Base-by-base conservation (phyloP, 64 coral and sea anemone species). In the Dendrophyllia cribrosa region DNA sequence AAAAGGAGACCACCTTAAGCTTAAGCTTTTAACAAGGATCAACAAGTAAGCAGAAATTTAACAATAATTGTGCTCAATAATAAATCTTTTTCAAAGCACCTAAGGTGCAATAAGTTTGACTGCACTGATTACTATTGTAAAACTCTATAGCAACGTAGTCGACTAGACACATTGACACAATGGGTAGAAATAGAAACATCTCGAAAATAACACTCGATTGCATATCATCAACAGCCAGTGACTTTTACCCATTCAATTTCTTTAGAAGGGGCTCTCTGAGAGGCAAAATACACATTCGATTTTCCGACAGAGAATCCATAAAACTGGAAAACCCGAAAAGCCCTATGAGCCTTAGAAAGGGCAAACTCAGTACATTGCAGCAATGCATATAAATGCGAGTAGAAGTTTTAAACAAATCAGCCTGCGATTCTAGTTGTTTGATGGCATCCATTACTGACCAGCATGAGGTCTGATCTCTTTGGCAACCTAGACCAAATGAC, bases 131-230 rank as follows among this genome's bases (percentile, higher is more conserved):
- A 34, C 34, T 34, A 34, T 34, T 34, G 34, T 34, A 2, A 34
- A 34, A 34, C 34, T 34, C 34, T 34, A 34, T 34, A 34, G 34
- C 34, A 34, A 34, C 34, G 34, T 34, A 34, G 34, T 34, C 2
- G 34, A 34, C 34, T 34, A 34, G 34, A 34, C 34, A 34, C 34
- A 34, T 34, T 34, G 34, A 34, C 34, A 34, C 34, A 34, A 34
- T 34, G 34, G 34, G 34, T 34, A 34, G 0, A 34, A 34, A 34
- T 34, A 34, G 34, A 34, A 34, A 74, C 61, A 74, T 47, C 74
- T 88, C 69, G 46, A 88, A 88, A 45, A 74, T 22, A 72, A 88
- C 86, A 88, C 23, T 88, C 49, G 86, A 88, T 58, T 58, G 12
- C 51, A 88, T 15, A 59, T 75, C 68, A 15, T 75, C 65, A 24